A percentile compares a stretch with the other conserved stretches of the same genome.
Conservation (phyloP, 2,113 vertebrate genomes). For the Pseudolaguvia tuberculata region DNA sequence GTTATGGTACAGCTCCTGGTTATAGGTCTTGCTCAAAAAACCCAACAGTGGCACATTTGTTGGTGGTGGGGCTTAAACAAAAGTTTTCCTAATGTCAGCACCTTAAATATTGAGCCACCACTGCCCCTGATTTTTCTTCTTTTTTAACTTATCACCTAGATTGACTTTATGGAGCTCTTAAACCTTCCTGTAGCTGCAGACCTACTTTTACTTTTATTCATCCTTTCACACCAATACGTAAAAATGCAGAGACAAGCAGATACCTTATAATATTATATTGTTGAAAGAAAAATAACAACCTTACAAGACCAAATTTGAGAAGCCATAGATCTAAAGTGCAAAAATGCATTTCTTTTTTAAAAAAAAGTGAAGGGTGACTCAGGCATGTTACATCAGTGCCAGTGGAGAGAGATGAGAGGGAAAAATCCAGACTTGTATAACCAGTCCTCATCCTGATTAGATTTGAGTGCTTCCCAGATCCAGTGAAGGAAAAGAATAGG, state of each 20-base stretch:
- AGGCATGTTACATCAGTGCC: neutral
- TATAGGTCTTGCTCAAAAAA: too few species aligned
- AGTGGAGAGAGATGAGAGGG: slow-evolving; percentile 4
- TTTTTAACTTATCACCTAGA: neutral
- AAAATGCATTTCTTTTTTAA: slow-evolving; percentile 22
- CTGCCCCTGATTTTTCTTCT: neutral
- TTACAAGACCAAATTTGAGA: slow-evolving; percentile 29
- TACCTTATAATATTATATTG: neutral
- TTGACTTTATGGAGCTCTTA: neutral
- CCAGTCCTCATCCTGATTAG: slow-evolving; percentile 26
- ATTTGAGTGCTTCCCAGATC: slow-evolving; percentile 11
- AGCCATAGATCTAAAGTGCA: slow-evolving; percentile 37
- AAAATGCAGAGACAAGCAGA: slow-evolving; percentile 10
- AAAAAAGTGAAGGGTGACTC: slow-evolving; percentile 7
- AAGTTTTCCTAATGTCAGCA: too few species aligned
- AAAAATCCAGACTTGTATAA: slow-evolving; percentile 6
- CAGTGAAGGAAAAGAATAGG: neutral
- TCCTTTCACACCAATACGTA: neutral
- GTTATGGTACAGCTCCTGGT: too few species aligned
- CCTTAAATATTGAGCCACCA: too few species aligned
- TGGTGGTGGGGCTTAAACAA: too few species aligned
- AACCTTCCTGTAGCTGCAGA: neutral
- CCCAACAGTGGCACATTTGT: too few species aligned
- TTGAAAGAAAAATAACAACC: slow-evolving; percentile 4
- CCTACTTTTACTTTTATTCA: slow-evolving; percentile 7